Evolutionary conservation across 2,888 invertebrate genomes (phyloP).

Genomic region (Cataglyphis livida): DNA sequence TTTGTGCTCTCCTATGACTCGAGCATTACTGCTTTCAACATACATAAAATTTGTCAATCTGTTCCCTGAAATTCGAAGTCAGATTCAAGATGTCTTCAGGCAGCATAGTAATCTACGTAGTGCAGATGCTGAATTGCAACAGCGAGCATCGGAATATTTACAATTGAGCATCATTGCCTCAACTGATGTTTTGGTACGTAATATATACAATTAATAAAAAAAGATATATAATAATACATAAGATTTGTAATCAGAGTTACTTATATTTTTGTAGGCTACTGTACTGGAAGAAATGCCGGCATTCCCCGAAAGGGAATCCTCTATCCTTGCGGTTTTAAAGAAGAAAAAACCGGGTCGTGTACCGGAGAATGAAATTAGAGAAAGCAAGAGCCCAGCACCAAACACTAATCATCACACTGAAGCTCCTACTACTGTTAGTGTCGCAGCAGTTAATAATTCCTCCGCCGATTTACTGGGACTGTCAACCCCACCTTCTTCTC

Average conservation of each 20-base stretch:
- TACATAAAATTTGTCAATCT: conserved; percentile 99
- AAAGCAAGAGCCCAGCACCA: conserved; percentile 92
- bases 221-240: neutral
- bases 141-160: conserved; percentile 98
- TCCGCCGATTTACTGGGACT: conserved; percentile 95
- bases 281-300: conserved; percentile 99
- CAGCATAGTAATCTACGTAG: conserved; percentile 98
- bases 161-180: conserved; percentile 98
- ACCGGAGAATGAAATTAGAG: conserved; percentile 94
- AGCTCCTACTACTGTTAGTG: conserved; percentile 77
- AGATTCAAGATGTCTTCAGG: conserved; percentile 97
- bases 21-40: conserved; percentile 98
- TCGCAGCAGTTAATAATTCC: conserved; percentile 86
- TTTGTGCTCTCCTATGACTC: conserved; percentile 98
- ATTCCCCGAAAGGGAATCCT: conserved; percentile 99
- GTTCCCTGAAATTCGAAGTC: conserved; percentile 98
- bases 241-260: neutral
- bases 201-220: neutral
- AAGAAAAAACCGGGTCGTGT: conserved; percentile 99
- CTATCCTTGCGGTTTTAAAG: conserved; percentile 98
- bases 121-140: conserved; percentile 99
- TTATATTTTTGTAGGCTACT: conserved; percentile 89
- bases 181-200: conserved; percentile 94
- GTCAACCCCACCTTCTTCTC: conserved; percentile 93
- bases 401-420: conserved; percentile 86